A percentile compares a stretch with the other conserved stretches of the same genome.
Conservation (phyloP, 2,113 vertebrate species). For the Burhinus bistriatus region DNA sequence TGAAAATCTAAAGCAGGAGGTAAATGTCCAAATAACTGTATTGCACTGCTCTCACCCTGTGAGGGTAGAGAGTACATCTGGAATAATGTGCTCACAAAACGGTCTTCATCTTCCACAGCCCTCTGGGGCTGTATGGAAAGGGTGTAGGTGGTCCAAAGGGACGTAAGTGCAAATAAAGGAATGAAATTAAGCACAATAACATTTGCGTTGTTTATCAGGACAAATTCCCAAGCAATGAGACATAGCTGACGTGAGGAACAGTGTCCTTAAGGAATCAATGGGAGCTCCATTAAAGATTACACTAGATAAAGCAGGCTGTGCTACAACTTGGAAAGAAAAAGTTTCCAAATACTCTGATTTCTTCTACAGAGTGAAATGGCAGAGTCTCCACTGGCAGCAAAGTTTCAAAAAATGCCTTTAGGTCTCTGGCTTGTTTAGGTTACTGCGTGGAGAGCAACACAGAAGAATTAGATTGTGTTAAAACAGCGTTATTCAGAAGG, state of each 20-base stretch:
- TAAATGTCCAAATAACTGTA: neutral
- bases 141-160: slow-evolving; percentile 32
- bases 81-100: neutral
- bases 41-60: neutral
- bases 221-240: slow-evolving; percentile 50
- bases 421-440: neutral
- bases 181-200: neutral
- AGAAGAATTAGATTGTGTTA: neutral
- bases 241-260: neutral
- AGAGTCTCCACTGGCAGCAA: neutral
- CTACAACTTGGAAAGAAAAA: neutral
- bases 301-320: slow-evolving; percentile 8
- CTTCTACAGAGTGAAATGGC: neutral
- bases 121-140: neutral
- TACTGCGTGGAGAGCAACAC: neutral
- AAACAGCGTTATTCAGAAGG: neutral
- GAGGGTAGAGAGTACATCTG: neutral
- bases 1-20: neutral
- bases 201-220: slow-evolving; percentile 36
- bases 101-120: neutral
- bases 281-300: neutral
- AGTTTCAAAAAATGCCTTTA: neutral
- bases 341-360: neutral
- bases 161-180: neutral
- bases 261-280: neutral